Base-by-base conservation (phyloP, 2,113 vertebrate species). In the Sprattus sprattus region DNA sequence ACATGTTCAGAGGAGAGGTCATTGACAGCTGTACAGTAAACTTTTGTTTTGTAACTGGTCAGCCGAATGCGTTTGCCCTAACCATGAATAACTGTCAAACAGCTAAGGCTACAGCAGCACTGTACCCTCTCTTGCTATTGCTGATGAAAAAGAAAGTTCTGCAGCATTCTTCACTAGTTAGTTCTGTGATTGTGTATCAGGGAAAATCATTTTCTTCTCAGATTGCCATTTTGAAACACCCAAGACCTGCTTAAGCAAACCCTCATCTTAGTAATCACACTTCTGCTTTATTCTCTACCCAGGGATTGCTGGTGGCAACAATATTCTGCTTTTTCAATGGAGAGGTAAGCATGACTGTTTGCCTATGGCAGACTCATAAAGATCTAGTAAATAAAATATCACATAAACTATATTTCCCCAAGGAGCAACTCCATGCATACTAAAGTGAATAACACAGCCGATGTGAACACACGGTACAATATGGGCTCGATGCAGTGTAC, bases 321-420 rank as follows among this genome's bases (percentile, higher is more conserved):
- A 99, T 99, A 94, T 99, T 99, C 94, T 99, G 98, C 94, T 99
- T 99, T 94, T 99, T 97, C 95, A 99, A 99, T 83, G 96, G 97
- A 9, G 97, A 99, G 97, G 98, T 99, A 95, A 96, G 95, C 2
- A 82, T 82, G 15, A 20, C 82, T 75, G 28, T 81, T 47, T 57
- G n/a, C 44, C 71, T 78, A 16, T 78, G 39, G 39, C 39, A 39
- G 39, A 39, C 39, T 39, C 39, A 39, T 44, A 78, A 78, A 78
- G 15, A 64, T 28, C 64, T 4, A 28, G n/a, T 28, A 28, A 67
- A 67, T 67, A 32, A 28, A 78, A 39, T 13, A 78, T 32, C 15
- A 78, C 32, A 78, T 4, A 28, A 16, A 32, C 71, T 11, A 6
- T 39, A 78, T 78, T 39, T 39, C 71, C 71, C 15, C 10, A 78